Evolutionary conservation across 2,797 vertebrate species (phyloP).

Genomic region (Heliangelus exortis): DNA sequence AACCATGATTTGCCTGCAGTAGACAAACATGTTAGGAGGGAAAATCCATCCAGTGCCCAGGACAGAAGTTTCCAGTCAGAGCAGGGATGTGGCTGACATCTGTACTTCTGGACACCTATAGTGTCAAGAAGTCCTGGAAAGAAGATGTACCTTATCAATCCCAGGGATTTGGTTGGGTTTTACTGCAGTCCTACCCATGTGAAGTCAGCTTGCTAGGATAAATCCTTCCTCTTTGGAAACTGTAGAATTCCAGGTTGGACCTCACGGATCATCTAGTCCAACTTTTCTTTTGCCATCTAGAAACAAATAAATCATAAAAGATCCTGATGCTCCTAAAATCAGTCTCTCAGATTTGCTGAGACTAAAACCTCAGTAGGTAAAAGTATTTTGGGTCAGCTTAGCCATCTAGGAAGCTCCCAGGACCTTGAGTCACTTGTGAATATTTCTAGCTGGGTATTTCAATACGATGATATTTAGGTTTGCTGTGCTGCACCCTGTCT

Average conservation of each 20-base stretch:
- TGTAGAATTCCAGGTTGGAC: no score
- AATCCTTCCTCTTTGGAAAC: background rate
- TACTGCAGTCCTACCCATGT: background rate
- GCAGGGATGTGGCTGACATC: background rate
- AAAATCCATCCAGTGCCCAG: accelerated
- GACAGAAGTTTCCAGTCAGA: background rate
- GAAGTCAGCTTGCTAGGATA: background rate
- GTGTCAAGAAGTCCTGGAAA: background rate
- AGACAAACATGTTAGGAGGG: background rate
- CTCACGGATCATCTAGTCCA: no score
- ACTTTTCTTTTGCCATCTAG: background rate
- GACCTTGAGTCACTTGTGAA: background rate
- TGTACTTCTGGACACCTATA: background rate
- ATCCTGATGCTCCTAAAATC: background rate
- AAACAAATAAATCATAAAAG: background rate
- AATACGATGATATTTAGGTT: background rate
- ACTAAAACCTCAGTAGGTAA: background rate
- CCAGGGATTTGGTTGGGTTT: background rate
- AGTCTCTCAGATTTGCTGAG: background rate
- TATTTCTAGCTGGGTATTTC: background rate
- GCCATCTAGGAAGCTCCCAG: background rate
- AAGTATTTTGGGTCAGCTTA: background rate
- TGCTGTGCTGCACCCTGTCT: background rate
- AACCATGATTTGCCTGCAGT: background rate
- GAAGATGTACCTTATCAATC: background rate